Conservation (phyloP, 2,888 invertebrate genomes). For the Brenthis hecate region DNA sequence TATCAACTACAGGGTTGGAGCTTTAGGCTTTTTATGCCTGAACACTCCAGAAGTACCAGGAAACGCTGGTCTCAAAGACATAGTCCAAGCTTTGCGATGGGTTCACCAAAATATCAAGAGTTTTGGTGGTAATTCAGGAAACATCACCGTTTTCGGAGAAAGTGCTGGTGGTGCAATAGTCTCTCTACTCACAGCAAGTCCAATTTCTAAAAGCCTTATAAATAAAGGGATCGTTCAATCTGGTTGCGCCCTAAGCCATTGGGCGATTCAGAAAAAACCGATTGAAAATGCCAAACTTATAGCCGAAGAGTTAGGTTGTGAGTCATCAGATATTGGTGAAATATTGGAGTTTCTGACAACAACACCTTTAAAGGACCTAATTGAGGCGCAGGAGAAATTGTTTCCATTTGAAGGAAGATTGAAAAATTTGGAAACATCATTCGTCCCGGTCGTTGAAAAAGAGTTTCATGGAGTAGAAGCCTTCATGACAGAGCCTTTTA, state of each 20-base stretch:
- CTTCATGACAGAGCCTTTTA: slow-evolving; percentile 61
- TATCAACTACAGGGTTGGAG: slow-evolving; percentile 79
- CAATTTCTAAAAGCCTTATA: slow-evolving; percentile 61
- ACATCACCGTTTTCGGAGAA: slow-evolving; percentile 70
- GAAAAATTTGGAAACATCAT: slow-evolving; percentile 43
- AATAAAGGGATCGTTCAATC: slow-evolving; percentile 71
- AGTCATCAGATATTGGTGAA: slow-evolving; percentile 60
- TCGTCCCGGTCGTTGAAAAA: slow-evolving; percentile 63
- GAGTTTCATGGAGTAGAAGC: slow-evolving; percentile 69
- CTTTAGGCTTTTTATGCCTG: slow-evolving; percentile 68
- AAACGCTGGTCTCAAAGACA: slow-evolving; percentile 72
- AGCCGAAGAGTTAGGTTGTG: slow-evolving; percentile 61
- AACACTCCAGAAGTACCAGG: slow-evolving; percentile 75
- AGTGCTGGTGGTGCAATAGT: slow-evolving; percentile 63
- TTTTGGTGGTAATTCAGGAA: slow-evolving; percentile 71
- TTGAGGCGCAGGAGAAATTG: slow-evolving; percentile 55
- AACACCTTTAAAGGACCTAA: slow-evolving; percentile 63
- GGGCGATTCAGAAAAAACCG: slow-evolving; percentile 59
- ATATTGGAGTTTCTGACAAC: slow-evolving; percentile 65
- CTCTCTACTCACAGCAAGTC: slow-evolving; percentile 65
- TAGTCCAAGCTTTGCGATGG: slow-evolving; percentile 69
- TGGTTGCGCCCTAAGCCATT: slow-evolving; percentile 55
- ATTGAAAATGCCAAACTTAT: slow-evolving; percentile 60
- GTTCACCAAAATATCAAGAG: slow-evolving; percentile 68
- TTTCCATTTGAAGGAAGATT: slow-evolving; percentile 39